Evolutionary conservation across 2,888 invertebrate species (phyloP).

Genomic region (Agrotis puta): DNA sequence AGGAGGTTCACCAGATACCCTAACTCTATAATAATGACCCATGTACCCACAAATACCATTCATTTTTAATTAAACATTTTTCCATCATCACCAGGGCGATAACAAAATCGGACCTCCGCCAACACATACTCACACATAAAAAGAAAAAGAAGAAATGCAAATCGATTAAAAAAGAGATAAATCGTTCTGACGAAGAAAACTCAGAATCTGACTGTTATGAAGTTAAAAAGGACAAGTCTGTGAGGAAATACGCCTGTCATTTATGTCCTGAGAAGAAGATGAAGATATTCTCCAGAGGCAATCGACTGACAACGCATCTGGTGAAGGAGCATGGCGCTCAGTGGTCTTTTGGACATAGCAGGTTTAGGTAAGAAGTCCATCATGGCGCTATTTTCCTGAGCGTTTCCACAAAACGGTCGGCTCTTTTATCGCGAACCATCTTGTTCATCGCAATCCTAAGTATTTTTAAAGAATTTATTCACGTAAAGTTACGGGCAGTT

Average conservation of each 20-base stretch:
- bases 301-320: slow-evolving; percentile 93
- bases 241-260: slow-evolving; percentile 92
- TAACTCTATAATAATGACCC: background rate
- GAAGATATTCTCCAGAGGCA: slow-evolving; percentile 92
- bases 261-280: slow-evolving; percentile 92
- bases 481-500: too few species aligned
- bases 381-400: too few species aligned
- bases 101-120: slow-evolving; percentile 90
- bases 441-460: too few species aligned
- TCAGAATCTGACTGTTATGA: slow-evolving; percentile 66
- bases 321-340: slow-evolving; percentile 93
- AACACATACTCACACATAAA: slow-evolving; percentile 89
- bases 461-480: too few species aligned
- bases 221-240: slow-evolving; percentile 52
- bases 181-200: slow-evolving; percentile 73
- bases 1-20: too few species aligned
- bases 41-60: too few species aligned
- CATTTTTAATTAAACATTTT: too few species aligned
- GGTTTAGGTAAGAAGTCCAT: slow-evolving; percentile 91
- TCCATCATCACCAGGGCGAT: slow-evolving; percentile 87
- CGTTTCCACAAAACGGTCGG: too few species aligned
- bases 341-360: slow-evolving; percentile 94
- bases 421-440: too few species aligned
- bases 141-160: slow-evolving; percentile 68
- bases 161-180: slow-evolving; percentile 48